phyloP scores from a whole-genome alignment of 2,797 vertebrate species.

The Esox lucius region DNA sequence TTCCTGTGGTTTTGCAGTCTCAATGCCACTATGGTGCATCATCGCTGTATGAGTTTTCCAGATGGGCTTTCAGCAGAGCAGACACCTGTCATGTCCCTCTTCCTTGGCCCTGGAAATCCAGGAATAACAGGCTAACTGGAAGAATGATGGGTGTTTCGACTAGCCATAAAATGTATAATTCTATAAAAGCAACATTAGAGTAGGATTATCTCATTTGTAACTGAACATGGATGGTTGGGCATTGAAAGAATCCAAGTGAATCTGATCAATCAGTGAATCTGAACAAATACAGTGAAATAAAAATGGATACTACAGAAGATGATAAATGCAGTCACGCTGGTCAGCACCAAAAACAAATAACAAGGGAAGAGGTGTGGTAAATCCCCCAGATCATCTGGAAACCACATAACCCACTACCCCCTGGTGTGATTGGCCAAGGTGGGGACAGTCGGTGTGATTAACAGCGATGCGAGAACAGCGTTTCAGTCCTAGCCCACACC shows the following conservation, averaged over 20 bases:
- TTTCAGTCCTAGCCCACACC: slow-evolving; percentile 37
- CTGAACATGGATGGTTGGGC: not conserved
- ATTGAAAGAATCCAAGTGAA: not conserved
- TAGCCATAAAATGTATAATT: not conserved
- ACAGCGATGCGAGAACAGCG: slow-evolving; percentile 52
- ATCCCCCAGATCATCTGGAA: slow-evolving; percentile 68
- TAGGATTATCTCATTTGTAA: not conserved
- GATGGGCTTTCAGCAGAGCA: slow-evolving; percentile 53
- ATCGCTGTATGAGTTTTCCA: slow-evolving; percentile 60
- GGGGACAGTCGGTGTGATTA: slow-evolving; percentile 56
- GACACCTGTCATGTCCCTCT: slow-evolving; percentile 66
- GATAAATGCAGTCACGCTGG: too few species aligned
- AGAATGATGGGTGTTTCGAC: slow-evolving; percentile 55
- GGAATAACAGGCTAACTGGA: slow-evolving; percentile 37
- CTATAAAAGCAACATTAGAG: not conserved
- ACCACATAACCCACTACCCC: slow-evolving; percentile 53
- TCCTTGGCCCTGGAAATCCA: slow-evolving; percentile 46
- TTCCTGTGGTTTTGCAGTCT: slow-evolving; percentile 6
- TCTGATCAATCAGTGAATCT: not conserved
- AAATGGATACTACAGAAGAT: not conserved
- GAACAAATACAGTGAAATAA: not conserved
- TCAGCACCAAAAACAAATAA: not conserved
- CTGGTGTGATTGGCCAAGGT: slow-evolving; percentile 49
- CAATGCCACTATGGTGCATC: not conserved
- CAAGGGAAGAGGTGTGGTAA: slow-evolving; percentile 11